Conservation (phyloP, 2,113 vertebrate genomes). For the Orcinus orca region DNA sequence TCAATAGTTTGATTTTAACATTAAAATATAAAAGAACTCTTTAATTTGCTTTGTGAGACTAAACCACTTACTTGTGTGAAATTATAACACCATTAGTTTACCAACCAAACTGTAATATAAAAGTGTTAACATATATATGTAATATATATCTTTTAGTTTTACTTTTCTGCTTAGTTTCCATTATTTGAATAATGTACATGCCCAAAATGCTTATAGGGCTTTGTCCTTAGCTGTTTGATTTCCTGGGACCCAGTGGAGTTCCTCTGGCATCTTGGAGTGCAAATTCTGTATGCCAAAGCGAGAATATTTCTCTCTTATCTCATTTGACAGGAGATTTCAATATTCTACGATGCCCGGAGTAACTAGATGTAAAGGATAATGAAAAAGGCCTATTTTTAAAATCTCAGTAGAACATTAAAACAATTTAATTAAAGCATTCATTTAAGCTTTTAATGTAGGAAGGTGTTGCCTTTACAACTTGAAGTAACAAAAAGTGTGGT, state of each 20-base stretch:
- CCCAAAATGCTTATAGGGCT: neutral
- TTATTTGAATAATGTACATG: neutral
- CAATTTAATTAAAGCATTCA: neutral
- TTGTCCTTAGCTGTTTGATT: neutral
- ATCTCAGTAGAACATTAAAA: neutral
- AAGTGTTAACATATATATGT: neutral
- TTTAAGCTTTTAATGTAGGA: neutral
- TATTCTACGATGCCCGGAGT: neutral
- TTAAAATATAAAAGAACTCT: neutral
- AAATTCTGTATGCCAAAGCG: neutral
- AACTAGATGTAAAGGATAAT: neutral
- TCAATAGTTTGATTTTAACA: neutral
- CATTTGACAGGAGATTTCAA: neutral
- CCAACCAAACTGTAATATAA: neutral
- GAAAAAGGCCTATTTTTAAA: neutral
- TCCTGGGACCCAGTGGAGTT: neutral
- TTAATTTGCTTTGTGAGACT: neutral
- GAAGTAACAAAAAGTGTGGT: neutral
- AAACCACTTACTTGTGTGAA: neutral
- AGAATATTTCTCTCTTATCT: neutral
- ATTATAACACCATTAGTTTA: neutral
- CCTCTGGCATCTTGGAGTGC: neutral
- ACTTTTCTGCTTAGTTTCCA: neutral
- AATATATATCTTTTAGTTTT: neutral
- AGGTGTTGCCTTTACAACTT: neutral